Base-by-base conservation (phyloP, 2,888 invertebrate species). In the Conus canariensis region DNA sequence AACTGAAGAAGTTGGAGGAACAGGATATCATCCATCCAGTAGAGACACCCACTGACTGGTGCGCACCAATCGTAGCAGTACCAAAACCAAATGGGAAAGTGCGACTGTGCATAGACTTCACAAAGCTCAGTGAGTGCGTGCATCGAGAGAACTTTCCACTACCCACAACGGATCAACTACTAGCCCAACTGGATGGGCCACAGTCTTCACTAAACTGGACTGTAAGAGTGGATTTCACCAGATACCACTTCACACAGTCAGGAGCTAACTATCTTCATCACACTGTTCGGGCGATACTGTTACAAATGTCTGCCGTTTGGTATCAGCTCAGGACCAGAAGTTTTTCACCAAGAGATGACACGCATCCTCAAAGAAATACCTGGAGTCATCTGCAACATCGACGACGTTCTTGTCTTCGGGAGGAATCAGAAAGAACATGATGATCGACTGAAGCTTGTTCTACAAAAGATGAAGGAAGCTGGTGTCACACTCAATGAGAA, bases 311-410 rank as follows among this genome's bases (percentile, higher is more conserved):
- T 90, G 16, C 80, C 85, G 0, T 90, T 90, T 88, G 90, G 90
- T 5, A 90, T 88, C 14, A 70, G 83, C n/a, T 88, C 90, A 8
- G 88, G 45, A 30, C 74, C 86, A 45, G 88, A 90, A 45, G 83
- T 90, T 22, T 88, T 90, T 70, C 90, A 88, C n/a, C 3, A 85
- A 64, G 82, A 85, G 59, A 90, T 90, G 90, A 70, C 25, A n/a
- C 59, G n/a, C 85, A 85, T 85, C 85, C 85, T 85, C 22, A n/a
- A 19, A 59, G 85, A 22, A 19, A 85, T 59, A 59, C 85, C 85
- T 59, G 85, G 85, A n/a, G 85, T 85, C 85, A 59, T 85, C 85
- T 85, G 85, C 22, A 59, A 85, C 58, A 85, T 59, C 22, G 59
- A 90, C n/a, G 87, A 90, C n/a, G 60, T 90, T 22, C 80, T 90